Base-by-base conservation (phyloP, 2,888 invertebrate species). In the Phyllotreta cruciferae region DNA sequence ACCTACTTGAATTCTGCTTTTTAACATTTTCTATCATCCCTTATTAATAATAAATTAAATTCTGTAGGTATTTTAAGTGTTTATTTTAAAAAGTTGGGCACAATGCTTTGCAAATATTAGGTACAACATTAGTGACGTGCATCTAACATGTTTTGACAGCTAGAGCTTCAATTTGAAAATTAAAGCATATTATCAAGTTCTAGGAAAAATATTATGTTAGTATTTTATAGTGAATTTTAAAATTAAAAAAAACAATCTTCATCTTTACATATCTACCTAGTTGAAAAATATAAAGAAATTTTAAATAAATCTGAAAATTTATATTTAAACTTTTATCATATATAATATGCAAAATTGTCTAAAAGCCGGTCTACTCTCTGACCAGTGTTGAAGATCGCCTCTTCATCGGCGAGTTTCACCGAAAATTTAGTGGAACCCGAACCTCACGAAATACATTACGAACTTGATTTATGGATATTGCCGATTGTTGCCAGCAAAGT, bases 401-500 rank as follows among this genome's bases (percentile, higher is more conserved):
- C 37, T 42, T 8, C 11, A 58, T 47, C 39, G 35, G 47, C 60
- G 56, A 57, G 50, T 58, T 58, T 62, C 61, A 60, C 60, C 63
- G 66, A 68, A 67, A 65, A 60, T 60, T 57, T 56, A 52, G 52
- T 47, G 58, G 24, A 47, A 42, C 57, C 57, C 35, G 38, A 53
- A 53, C 60, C 55, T 65, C 65, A 67, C 65, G 67, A 67, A 67
- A 61, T 64, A 67, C 66, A 69, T 67, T 67, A 67, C 56, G 13
- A 47, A 45, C 61, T 52, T 69, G 67, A 69, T 69, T 69, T 69
- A 69, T 69, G 66, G 60, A 67, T 66, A 64, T 66, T 52, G 63
- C 49, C 57, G 53, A 65, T 65, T 58, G 64, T 58, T 49, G 60
- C 55, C 55, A 47, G 41, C 62, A 56, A 60, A 66, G 68, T 64